Evolutionary conservation across 2,113 vertebrate species (phyloP).

Genomic region (Merops nubicus): DNA sequence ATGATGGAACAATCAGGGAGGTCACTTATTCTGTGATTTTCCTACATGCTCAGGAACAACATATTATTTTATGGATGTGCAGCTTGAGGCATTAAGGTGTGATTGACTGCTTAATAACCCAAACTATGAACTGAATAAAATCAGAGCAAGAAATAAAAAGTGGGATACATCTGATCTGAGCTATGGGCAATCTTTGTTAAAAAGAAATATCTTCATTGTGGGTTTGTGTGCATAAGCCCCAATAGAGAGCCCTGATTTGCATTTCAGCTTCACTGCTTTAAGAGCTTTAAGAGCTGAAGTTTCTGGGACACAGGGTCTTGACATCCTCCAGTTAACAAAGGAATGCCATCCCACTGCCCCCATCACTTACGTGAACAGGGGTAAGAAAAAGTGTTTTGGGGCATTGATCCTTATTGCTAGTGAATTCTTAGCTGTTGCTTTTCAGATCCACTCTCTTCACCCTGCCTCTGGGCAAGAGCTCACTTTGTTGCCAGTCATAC

Average conservation of each 20-base stretch:
- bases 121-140: neutral
- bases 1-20: neutral
- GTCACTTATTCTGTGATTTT: neutral
- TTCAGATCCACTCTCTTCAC: neutral
- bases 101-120: neutral
- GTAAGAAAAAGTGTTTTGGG: neutral
- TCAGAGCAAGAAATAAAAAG: neutral
- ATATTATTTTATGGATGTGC: neutral
- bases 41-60: rapidly evolving
- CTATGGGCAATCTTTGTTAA: neutral
- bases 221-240: neutral
- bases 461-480: neutral
- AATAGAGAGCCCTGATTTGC: neutral
- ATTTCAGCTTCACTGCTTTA: neutral
- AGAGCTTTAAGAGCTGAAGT: neutral
- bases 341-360: neutral
- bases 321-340: neutral
- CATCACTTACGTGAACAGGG: neutral
- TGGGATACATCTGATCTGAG: too few species aligned
- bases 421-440: neutral
- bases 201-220: rapidly evolving
- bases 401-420: neutral
- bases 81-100: neutral
- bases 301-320: neutral
- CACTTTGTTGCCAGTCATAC: neutral